A percentile compares a stretch with the other conserved stretches of the same genome.
These are phyloP conservation scores for Scolopax mira DNA, from an alignment of 2,113 vertebrate species.

Conservation along the genomic window DNA sequence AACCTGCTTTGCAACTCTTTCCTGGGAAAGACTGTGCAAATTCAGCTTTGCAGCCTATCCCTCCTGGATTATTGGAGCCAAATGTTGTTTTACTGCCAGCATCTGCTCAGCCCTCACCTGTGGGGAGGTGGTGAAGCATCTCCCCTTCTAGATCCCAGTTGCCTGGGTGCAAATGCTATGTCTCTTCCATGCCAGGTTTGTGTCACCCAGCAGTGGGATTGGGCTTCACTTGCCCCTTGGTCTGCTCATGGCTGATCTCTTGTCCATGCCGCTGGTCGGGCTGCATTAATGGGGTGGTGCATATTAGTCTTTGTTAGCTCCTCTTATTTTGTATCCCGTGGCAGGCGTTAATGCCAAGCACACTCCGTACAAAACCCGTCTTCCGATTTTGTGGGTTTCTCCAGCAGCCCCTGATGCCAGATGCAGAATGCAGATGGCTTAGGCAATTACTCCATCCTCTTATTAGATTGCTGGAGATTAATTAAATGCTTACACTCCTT, in stretches of 20 bases:
- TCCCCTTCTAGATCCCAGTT: not conserved
- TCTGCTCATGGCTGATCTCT: not conserved
- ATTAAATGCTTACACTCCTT: slow-evolving; percentile 51
- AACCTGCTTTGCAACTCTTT: not conserved
- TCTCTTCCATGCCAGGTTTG: not conserved
- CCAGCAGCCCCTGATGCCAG: not conserved
- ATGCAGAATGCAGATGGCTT: slow-evolving; percentile 33
- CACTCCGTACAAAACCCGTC: not conserved
- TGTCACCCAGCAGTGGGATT: not conserved
- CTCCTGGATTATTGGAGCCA: not conserved
- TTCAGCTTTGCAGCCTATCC: not conserved
- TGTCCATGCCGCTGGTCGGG: not conserved
- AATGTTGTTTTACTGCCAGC: not conserved
- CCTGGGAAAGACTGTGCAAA: not conserved
- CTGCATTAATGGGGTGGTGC: not conserved
- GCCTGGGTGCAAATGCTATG: not conserved
- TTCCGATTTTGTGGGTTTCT: not conserved
- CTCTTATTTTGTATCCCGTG: not conserved
- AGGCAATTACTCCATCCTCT: slow-evolving; percentile 41
- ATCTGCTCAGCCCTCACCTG: not conserved
- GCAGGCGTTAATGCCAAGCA: not conserved
- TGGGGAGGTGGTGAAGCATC: not conserved
- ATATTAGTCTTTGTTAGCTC: not conserved
- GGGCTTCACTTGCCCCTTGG: not conserved
- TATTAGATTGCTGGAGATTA: slow-evolving; percentile 51